These are phyloP conservation scores for Acleris emargana DNA, from an alignment of 2,888 invertebrate species.

Conservation along the genomic window DNA sequence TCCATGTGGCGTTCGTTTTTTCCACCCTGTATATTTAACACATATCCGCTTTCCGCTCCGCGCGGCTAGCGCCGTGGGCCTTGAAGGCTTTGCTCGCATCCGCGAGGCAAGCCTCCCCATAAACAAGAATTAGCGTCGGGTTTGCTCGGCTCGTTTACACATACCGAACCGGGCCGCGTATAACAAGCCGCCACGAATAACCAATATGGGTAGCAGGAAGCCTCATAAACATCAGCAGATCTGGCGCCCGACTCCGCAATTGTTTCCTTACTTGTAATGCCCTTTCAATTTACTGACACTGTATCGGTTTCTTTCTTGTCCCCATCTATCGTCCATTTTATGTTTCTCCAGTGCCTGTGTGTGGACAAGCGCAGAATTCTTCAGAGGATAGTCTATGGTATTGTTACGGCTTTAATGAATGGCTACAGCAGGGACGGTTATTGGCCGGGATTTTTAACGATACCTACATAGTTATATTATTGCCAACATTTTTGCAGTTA, in stretches of 20 bases:
- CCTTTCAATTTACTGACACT: constrained; percentile 36
- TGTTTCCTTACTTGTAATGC: constrained; percentile 60
- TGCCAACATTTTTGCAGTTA: too few relatives aligned
- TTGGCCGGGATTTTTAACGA: too few relatives aligned
- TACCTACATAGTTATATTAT: too few relatives aligned
- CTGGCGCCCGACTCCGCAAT: constrained; percentile 61
- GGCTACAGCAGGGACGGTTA: too few relatives aligned
- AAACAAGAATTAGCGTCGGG: constrained; percentile 81
- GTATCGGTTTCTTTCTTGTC: constrained; percentile 22
- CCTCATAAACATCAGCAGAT: constrained; percentile 68
- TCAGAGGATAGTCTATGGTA: too few relatives aligned
- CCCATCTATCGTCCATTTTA: constrained; percentile 10
- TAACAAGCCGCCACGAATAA: constrained; percentile 69
- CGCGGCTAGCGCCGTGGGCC: constrained; percentile 7
- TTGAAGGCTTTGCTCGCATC: constrained; percentile 56
- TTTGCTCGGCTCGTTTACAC: constrained; percentile 78
- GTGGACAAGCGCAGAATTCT: too few relatives aligned
- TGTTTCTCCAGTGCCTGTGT: not conserved
- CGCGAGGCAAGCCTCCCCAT: constrained; percentile 68
- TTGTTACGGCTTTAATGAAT: not conserved
- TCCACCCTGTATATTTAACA: too few relatives aligned
- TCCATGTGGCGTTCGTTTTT: too few relatives aligned
- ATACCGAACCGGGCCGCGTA: constrained; percentile 72
- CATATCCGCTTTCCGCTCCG: constrained; percentile 14
- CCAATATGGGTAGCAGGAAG: constrained; percentile 74